phyloP scores from a whole-genome alignment of 2,888 invertebrate species.

The Macaria notata region DNA sequence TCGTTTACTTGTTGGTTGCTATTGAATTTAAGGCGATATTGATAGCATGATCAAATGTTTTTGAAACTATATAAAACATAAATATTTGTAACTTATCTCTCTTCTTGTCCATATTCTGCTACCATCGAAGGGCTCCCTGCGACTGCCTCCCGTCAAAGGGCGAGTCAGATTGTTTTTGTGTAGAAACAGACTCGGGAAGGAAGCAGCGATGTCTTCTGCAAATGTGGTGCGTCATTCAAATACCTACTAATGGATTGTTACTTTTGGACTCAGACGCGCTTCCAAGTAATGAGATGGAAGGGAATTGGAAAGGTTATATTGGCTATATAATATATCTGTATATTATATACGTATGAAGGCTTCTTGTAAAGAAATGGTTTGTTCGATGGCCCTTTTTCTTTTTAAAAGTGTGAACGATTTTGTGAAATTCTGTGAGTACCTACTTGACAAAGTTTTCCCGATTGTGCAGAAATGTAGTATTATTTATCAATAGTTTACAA shows the following conservation, averaged over 20 bases:
- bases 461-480: no score
- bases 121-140: slow-evolving; percentile 29
- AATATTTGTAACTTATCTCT: no score
- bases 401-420: no score
- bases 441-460: no score
- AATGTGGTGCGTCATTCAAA: slow-evolving; percentile 19
- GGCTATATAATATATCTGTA: neutral
- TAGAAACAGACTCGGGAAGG: slow-evolving; percentile 21
- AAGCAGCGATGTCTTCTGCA: slow-evolving; percentile 13
- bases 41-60: no score
- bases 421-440: no score
- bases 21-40: no score
- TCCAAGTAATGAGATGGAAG: slow-evolving; percentile 5
- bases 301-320: neutral
- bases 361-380: no score
- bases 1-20: no score
- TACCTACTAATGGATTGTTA: slow-evolving; percentile 14
- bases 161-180: slow-evolving; percentile 30
- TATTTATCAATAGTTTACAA: no score
- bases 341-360: neutral
- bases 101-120: neutral
- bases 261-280: slow-evolving; percentile 2
- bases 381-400: no score
- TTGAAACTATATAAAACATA: no score
- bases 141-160: slow-evolving; percentile 31